These are phyloP conservation scores for Proteles cristata DNA, from an alignment of 2,113 vertebrate species.

Conservation along the genomic window DNA sequence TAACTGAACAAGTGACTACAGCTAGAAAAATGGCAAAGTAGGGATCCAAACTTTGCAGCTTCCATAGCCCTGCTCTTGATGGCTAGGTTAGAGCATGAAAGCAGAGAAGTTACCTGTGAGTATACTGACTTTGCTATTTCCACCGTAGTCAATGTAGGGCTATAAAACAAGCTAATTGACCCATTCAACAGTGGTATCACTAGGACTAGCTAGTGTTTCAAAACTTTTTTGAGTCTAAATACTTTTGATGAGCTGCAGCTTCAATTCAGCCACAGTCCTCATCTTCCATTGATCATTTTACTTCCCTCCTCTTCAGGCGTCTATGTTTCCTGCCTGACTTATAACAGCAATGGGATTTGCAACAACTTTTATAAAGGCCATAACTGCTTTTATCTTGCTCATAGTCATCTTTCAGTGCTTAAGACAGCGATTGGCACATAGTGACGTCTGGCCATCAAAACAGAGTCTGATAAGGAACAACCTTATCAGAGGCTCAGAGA, in stretches of 20 bases:
- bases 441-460: background rate
- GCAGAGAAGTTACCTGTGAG: background rate
- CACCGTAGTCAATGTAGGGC: background rate
- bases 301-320: background rate
- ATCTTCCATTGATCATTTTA: background rate
- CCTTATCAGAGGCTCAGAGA: background rate
- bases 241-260: background rate
- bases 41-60: background rate
- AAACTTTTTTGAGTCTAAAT: background rate
- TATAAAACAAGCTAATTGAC: background rate
- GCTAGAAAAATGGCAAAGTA: background rate
- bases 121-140: rapidly evolving
- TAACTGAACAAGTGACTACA: background rate
- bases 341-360: background rate
- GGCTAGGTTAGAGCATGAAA: background rate
- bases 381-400: background rate
- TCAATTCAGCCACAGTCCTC: background rate
- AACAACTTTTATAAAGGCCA: background rate
- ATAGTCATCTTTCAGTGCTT: background rate
- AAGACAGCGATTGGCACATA: background rate
- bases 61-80: background rate
- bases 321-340: background rate
- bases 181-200: background rate
- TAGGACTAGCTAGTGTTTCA: background rate
- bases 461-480: background rate